Percentiles rank a stretch among this genome's conserved stretches.
Conservation (phyloP, 2,888 invertebrate genomes). For the Pseudococcus viburni region DNA sequence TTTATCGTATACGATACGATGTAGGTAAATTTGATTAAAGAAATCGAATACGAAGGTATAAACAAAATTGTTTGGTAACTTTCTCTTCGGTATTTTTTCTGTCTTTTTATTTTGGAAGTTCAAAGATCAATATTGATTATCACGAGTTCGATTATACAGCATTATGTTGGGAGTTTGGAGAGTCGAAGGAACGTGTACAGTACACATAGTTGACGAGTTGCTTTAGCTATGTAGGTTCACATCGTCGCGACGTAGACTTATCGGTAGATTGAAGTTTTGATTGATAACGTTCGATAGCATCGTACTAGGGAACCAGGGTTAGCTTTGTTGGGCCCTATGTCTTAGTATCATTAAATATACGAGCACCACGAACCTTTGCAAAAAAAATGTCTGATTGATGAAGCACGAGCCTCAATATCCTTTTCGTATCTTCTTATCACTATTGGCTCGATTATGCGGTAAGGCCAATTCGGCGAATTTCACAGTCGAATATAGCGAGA, state of each 20-base stretch:
- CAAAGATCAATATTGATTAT: slow-evolving; percentile 34
- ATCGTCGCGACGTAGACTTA: neutral
- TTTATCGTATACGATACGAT: neutral
- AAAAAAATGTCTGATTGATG: neutral
- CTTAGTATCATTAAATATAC: neutral
- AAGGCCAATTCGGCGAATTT: neutral
- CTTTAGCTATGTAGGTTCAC: too few species aligned
- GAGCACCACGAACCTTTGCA: neutral
- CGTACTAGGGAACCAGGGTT: neutral
- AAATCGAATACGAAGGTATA: neutral
- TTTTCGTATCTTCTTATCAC: neutral
- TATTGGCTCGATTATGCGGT: neutral
- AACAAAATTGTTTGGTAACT: neutral
- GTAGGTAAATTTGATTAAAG: slow-evolving; percentile 19
- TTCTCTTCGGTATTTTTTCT: neutral
- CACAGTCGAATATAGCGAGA: too few species aligned
- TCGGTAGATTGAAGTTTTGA: slow-evolving; percentile 28
- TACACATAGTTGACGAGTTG: too few species aligned
- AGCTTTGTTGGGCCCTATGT: neutral
- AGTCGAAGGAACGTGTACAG: neutral
- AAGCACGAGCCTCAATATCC: neutral
- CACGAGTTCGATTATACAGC: slow-evolving; percentile 8
- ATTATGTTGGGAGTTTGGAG: neutral
- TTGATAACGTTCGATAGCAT: slow-evolving; percentile 26
- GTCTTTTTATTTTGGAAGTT: slow-evolving; percentile 12